Evolutionary conservation across 2,888 invertebrate genomes (phyloP), one percentile per base, ranked within the genome.

Genomic region (Leucophora obtusa): DNA sequence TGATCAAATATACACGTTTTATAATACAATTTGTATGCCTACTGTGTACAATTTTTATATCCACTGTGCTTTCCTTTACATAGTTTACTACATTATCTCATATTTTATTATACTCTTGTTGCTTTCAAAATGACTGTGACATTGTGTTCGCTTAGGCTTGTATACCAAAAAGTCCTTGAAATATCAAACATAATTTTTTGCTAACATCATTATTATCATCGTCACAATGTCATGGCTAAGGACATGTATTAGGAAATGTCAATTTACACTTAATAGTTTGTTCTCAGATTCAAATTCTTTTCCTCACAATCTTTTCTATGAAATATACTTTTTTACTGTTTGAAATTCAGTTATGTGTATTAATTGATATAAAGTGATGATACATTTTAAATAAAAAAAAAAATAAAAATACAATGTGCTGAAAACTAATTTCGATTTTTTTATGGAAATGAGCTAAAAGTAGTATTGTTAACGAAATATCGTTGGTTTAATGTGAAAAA

Each of bases 221-320:
- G 9, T 63, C 63, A 28, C 43, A 5, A 33, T 28, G 6, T 63
- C 58, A 76, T 58, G 58, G 69, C 60, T 63, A 65, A 76, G 76
- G 70, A 58, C 75, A 68, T 75, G 28, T 7, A 58, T 75, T 62
- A 17, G 75, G 75, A 75, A 80, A 80, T 80, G 71, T 68, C 75
- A 75, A 75, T 75, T 80, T 47, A 18, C 62, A 63, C 51, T 65
- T 35, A 60, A 53, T 38, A 38, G 10, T 38, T 38, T 38, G 38
- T 38, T 38, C 1, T 2, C 10, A 38, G 38, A 35, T 35, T 35
- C 35, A 6, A 5, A 35, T 7, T 24, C 24, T 3, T 35, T 35
- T 8, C 11, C 2, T 11, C 0, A 2, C 1, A 38, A 1, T 4
- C 7, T 10, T 51, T 24, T 59, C 28, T 6, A 3, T 6, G 3